Evolutionary conservation across 2,797 vertebrate genomes (phyloP).

Genomic region (Cephalopachus bancanus): DNA sequence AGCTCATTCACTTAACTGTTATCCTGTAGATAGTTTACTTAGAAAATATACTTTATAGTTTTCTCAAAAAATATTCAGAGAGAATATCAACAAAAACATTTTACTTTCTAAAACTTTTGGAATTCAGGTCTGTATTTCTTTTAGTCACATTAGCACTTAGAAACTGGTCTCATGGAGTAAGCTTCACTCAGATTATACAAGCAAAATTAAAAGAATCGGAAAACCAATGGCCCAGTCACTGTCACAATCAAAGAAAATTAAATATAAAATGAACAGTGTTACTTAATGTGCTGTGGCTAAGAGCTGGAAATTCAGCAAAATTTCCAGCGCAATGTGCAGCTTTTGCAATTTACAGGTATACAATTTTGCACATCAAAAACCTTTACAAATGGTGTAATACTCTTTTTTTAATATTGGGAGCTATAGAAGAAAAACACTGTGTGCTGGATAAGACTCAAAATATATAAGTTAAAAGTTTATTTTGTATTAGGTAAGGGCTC

Average conservation of each 20-base stretch:
- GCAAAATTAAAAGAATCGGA: conserved; percentile 65
- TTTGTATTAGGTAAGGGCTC: conserved; percentile 65
- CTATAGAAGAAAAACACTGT: conserved; percentile 59
- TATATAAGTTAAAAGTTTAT: conserved; percentile 61
- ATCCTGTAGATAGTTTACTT: not conserved
- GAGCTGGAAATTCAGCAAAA: not conserved
- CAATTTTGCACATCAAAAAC: conserved; percentile 63
- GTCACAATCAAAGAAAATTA: conserved; percentile 63
- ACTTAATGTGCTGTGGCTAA: conserved; percentile 53
- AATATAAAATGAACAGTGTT: conserved; percentile 64
- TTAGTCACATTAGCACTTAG: not conserved
- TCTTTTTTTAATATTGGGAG: conserved; percentile 64
- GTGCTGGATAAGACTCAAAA: not conserved
- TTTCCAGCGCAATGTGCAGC: not conserved
- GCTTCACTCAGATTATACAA: conserved; percentile 10
- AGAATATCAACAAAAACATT: conserved; percentile 42
- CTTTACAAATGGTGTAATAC: conserved; percentile 35
- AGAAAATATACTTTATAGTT: not conserved
- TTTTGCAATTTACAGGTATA: conserved; percentile 66
- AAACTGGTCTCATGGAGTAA: not conserved
- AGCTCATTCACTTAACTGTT: not conserved
- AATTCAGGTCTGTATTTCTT: conserved; percentile 44
- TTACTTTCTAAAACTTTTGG: conserved; percentile 14
- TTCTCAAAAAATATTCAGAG: conserved; percentile 26
- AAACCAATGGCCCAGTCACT: conserved; percentile 54